Percentiles rank a stretch among this genome's conserved stretches.
Evolutionary conservation across 2,888 invertebrate species (phyloP).

Genomic region (Rapana venosa): DNA sequence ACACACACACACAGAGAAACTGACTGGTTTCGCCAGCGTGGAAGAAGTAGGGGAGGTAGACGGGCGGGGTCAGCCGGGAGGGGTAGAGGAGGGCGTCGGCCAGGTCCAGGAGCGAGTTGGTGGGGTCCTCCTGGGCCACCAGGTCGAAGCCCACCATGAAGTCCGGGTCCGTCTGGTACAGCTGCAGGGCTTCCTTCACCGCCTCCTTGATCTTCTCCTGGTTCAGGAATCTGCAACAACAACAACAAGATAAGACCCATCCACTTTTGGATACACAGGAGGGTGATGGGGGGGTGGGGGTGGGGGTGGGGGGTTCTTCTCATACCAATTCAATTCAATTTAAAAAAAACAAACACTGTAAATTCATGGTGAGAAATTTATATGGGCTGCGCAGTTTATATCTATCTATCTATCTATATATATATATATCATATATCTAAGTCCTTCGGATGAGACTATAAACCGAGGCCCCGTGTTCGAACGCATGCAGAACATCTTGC

Average conservation of each 20-base stretch:
- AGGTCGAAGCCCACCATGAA: constrained; percentile 73
- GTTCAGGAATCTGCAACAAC: constrained; percentile 45
- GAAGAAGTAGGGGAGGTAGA: constrained; percentile 73
- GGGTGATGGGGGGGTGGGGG: too few relatives aligned
- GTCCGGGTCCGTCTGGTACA: constrained; percentile 64
- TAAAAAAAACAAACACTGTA: too few relatives aligned
- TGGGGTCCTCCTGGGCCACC: constrained; percentile 72
- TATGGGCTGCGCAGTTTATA: background rate
- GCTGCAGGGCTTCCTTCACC: constrained; percentile 56
- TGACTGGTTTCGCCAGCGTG: constrained; percentile 77
- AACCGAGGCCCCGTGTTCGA: too few relatives aligned
- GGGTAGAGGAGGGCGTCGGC: constrained; percentile 69
- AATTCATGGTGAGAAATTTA: too few relatives aligned
- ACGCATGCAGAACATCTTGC: too few relatives aligned
- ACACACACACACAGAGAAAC: too few relatives aligned
- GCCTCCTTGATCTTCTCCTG: constrained; percentile 50
- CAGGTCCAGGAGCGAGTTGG: constrained; percentile 66
- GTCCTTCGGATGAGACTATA: too few relatives aligned
- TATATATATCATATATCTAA: too few relatives aligned
- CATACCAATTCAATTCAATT: too few relatives aligned
- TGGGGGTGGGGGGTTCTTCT: too few relatives aligned
- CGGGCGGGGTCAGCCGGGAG: constrained; percentile 59
- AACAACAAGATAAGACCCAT: background rate
- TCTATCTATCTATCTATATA: background rate
- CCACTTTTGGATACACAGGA: too few relatives aligned